Conservation (phyloP, 2,113 vertebrate species). For the Nothoprocta pentlandii region DNA sequence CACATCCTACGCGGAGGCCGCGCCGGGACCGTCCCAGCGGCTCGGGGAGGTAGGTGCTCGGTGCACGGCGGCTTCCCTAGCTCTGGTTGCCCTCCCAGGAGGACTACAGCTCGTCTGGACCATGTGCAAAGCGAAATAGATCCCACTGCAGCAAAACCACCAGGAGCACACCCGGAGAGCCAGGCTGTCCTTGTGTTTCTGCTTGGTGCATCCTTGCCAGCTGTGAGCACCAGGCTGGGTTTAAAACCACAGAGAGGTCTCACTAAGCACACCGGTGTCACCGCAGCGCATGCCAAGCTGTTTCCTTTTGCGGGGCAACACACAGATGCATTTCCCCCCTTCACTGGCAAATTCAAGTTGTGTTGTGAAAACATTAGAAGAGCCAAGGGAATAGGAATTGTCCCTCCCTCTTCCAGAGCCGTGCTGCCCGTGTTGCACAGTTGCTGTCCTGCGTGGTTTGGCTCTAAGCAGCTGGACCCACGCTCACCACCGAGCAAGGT, state of each 20-base stretch:
- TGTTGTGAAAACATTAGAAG: not conserved
- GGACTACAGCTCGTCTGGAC: no score
- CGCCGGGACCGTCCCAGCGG: accelerated
- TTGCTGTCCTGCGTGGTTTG: not conserved
- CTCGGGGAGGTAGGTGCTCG: not conserved
- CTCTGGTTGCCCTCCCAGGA: accelerated
- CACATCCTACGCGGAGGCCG: accelerated
- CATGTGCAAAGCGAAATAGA: accelerated
- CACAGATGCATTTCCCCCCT: not conserved
- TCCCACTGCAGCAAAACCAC: accelerated
- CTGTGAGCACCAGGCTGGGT: not conserved
- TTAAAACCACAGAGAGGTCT: not conserved
- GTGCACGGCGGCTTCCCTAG: accelerated
- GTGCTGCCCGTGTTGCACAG: not conserved
- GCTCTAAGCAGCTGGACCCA: not conserved
- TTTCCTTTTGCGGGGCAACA: not conserved
- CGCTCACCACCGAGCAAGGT: not conserved
- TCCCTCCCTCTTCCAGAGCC: not conserved
- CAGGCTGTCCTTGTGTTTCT: not conserved
- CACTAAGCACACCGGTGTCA: not conserved
- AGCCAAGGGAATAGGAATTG: not conserved
- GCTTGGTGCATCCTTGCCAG: accelerated
- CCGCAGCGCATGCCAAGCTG: not conserved
- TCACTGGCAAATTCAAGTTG: not conserved
- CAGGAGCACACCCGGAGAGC: not conserved